Evolutionary conservation across 2,888 invertebrate species (phyloP), one percentile per base, ranked within the genome.

Genomic region (Stenodema calcarata): DNA sequence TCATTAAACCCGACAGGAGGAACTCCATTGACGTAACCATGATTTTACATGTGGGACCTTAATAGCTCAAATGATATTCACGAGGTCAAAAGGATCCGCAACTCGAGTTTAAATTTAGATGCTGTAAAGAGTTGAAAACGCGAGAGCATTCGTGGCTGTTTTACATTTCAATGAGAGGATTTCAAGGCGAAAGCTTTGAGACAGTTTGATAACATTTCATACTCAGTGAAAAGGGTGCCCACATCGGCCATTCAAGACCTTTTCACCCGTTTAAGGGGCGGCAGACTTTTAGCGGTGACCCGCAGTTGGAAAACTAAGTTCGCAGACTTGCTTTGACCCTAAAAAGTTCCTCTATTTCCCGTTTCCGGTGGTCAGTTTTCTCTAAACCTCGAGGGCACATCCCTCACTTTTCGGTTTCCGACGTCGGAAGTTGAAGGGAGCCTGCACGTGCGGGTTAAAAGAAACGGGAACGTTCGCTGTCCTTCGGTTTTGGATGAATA

Each of bases 141-240:
- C 23, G 78, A 44, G 78, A 75, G n/a, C 47, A n/a, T 80, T 80
- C 47, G 54, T 23, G 28, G 30, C 80, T 80, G 80, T 50, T 80
- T 50, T 80, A 47, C 80, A 50, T 80, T 80, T 50, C 50, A 50
- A 50, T 28, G 30, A 28, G 54, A 28, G 47, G 30, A 50, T 50
- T 30, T 30, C 80, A 50, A 50, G 50, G 80, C 50, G 54, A 50
- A 80, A 4, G 28, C 54, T 80, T 80, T 80, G 54, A 47, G 42
- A 44, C 78, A 78, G 80, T 50, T 80, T 80, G 80, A 54, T 50
- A 80, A 80, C 50, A 80, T 80, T 78, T 80, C 54, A 50, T 80
- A 79, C 44, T 16, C 47, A 12, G 14, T 47, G 54, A n/a, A 50
- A 50, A 73, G 35, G 73, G 73, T 11, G 62, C 23, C 62, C 62